Evolutionary conservation across 2,113 vertebrate genomes (phyloP).

Genomic region (Eonycteris spelaea): DNA sequence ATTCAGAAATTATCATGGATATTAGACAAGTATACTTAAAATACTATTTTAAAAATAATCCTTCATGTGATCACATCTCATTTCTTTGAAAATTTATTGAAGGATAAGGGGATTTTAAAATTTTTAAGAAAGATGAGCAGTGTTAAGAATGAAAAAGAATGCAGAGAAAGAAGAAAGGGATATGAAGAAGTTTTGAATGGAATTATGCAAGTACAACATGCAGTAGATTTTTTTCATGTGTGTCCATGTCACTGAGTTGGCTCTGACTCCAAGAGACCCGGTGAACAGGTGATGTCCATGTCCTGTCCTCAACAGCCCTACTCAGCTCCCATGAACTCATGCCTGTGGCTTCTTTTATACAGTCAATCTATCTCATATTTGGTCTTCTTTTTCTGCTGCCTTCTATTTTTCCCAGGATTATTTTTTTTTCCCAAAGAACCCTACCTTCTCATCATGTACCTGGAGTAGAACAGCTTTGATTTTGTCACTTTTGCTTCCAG

Average conservation of each 20-base stretch:
- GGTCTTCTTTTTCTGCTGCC: not conserved
- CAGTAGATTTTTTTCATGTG: not conserved
- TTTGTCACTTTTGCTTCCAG: not conserved
- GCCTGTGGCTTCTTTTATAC: not conserved
- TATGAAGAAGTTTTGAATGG: not conserved
- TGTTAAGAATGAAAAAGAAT: not conserved
- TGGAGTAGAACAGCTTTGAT: not conserved
- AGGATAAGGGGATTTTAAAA: not conserved
- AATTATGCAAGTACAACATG: not conserved
- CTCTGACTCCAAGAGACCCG: not conserved
- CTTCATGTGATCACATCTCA: not conserved
- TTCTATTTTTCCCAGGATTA: not conserved
- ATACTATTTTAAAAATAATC: not conserved
- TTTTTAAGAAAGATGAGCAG: not conserved
- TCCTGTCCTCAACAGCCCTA: not conserved
- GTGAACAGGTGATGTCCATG: not conserved
- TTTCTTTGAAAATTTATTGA: not conserved
- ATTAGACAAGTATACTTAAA: not conserved
- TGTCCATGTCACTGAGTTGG: not conserved
- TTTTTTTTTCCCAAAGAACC: not conserved
- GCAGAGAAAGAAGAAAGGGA: not conserved
- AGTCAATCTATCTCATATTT: not conserved
- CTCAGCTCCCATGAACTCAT: not conserved
- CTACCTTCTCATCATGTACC: not conserved
- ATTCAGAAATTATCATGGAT: not conserved